Base-by-base conservation (phyloP, 2,888 invertebrate genomes). In the Napeogenes sylphis region DNA sequence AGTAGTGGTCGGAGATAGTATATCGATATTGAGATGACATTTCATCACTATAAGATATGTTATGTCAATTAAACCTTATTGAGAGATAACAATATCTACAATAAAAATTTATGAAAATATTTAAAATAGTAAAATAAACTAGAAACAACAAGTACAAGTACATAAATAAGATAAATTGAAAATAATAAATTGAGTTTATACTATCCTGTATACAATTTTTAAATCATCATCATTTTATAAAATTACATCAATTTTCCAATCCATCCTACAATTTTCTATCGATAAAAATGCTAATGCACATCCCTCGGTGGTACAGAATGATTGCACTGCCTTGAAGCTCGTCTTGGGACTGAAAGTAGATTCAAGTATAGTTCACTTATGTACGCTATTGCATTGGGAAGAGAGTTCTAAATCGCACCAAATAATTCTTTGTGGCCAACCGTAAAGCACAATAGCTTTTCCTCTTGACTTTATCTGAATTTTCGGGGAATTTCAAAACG, bases 211-310 rank as follows among this genome's bases (percentile, higher is more conserved):
- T 30, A 21, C 30, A 30, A 51, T 51, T 30, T 51, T 30, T 42
- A 56, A 56, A 64, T 66, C 56, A 63, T 68, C 56, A 59, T 70
- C 67, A 72, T 72, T 71, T 70, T 66, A 71, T 73, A 68, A 75
- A 73, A 73, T 72, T 72, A 71, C 71, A 72, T 73, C 80, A 80
- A 81, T 78, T 75, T 77, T 73, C 73, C 69, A 68, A 70, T 65
- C 63, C 66, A 73, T 67, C 68, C 70, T 72, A 74, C 76, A 76
- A 79, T 81, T 79, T 79, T 77, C 75, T 82, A 82, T 88, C 87
- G 84, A 88, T 87, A 88, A 87, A 87, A 84, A 85, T 87, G 86
- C 85, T 82, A 87, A 86, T 85, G 75, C 75, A 73, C 74, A 82
- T 80, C 81, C 83, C 82, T 84, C 83, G 71, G 65, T 74, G 78